Base-by-base conservation (phyloP, 2,113 vertebrate species). In the Atlantisia rogersi region DNA sequence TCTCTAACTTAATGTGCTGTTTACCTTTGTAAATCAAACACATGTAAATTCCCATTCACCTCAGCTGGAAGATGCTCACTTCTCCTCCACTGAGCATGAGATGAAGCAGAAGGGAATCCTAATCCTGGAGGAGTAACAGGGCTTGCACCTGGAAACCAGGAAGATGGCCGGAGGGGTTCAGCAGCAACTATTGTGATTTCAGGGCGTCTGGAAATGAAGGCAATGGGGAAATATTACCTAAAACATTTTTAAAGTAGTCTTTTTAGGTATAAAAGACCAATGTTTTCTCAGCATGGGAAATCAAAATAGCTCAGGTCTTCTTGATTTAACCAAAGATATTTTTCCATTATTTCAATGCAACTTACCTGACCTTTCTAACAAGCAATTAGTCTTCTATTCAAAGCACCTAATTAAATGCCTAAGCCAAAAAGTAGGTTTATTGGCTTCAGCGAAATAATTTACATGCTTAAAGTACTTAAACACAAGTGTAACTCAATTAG, bases 171-270 rank as follows among this genome's bases (percentile, higher is more conserved):
- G 86, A 99, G 96, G 1, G 99, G 99, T 92, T 99, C 99, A 56
- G 98, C 98, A 56, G 99, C 98, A 96, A 99, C 97, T 68, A 99
- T 98, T 70, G 99, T 99, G 97, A 99, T 99, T 98, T 99, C 98
- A 29, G 99, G 99, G 63, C 98, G 98, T 88, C 99, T 99, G 32
- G 19, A 90, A 76, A 85, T n/a, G 11, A 81, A 94, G 60, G 21
- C 40, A 82, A 74, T 64, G 12, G 12, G 19, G 6, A 88, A 60
- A 68, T 56, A 77, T 69, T 67, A 86, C 37, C n/a, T 53, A 77
- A 85, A 74, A 65, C 5, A 60, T 75, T 74, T 88, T 86, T 1
- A 19, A 88, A 93, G 75, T 40, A 59, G 6, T n/a, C 69, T 3
- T 53, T 90, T 64, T 79, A 84, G 56, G 25, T 77, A 22, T 10